Evolutionary conservation across 1,140 invertebrate species (phyloP).

Genomic region (Cecropterus lyciades): DNA sequence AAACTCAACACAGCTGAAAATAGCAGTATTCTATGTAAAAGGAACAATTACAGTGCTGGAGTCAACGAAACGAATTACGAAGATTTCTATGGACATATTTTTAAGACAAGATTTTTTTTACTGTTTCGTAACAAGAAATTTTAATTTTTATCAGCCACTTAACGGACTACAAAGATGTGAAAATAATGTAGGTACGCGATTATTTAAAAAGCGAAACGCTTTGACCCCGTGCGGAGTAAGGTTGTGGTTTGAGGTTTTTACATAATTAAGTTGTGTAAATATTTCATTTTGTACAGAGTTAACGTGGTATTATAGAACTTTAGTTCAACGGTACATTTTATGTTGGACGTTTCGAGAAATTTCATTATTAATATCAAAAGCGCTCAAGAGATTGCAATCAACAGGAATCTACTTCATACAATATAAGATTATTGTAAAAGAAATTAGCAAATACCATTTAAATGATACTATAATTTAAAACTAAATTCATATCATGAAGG

Average conservation of each 20-base stretch:
- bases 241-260: constrained; percentile 4
- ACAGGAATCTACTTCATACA: neutral
- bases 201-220: constrained; percentile 1
- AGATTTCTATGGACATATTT: no score
- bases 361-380: neutral
- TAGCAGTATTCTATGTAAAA: no score
- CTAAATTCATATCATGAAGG: no score
- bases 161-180: neutral
- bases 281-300: constrained; percentile 9
- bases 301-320: neutral
- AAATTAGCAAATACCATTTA: no score
- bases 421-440: no score
- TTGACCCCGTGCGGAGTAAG: neutral
- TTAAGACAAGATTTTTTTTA: no score
- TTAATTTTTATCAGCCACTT: neutral
- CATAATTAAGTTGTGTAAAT: constrained; percentile 16
- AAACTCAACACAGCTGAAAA: no score
- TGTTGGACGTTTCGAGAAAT: neutral
- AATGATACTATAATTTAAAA: no score
- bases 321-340: neutral
- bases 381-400: neutral
- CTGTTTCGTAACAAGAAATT: neutral
- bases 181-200: neutral
- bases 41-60: no score
- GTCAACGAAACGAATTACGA: no score